Conservation (phyloP, 53 echinoderm and acorn worm species). For the Zoroaster sp. region DNA sequence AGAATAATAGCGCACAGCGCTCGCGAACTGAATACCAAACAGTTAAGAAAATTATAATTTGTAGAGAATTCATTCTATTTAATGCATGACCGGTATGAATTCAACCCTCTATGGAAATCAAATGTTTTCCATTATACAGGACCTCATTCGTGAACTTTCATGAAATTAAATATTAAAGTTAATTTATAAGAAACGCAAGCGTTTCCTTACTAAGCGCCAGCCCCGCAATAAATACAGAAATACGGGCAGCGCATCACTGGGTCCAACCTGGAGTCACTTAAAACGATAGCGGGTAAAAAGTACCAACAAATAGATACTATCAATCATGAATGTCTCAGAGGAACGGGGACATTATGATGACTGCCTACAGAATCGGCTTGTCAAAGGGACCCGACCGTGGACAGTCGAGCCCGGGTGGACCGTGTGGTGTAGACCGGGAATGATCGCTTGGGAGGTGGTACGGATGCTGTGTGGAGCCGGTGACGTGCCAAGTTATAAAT, state of each 20-base stretch:
- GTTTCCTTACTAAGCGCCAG: background rate
- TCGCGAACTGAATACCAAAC: no score
- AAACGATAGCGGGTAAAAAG: background rate
- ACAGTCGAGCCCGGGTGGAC: background rate
- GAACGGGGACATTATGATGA: background rate
- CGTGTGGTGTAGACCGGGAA: background rate
- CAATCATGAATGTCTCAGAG: slow-evolving; percentile 20
- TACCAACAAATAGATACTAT: slow-evolving; percentile 40
- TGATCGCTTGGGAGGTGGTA: background rate
- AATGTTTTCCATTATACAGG: background rate
- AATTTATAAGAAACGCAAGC: background rate
- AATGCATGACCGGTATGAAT: background rate
- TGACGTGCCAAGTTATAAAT: background rate
- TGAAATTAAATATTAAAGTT: background rate
- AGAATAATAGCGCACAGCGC: no score
- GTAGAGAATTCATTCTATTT: background rate
- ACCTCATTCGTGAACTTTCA: background rate
- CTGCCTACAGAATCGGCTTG: slow-evolving; percentile 5
- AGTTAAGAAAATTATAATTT: no score
- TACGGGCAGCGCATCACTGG: background rate
- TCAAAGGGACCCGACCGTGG: slow-evolving; percentile 3
- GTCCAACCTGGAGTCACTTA: background rate
- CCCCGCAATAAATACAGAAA: background rate
- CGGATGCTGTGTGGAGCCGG: slow-evolving; percentile 32
- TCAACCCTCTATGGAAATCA: background rate